These are phyloP conservation scores for Pemphredon lugubris DNA, from an alignment of 2,888 invertebrate genomes.

Conservation along the genomic window DNA sequence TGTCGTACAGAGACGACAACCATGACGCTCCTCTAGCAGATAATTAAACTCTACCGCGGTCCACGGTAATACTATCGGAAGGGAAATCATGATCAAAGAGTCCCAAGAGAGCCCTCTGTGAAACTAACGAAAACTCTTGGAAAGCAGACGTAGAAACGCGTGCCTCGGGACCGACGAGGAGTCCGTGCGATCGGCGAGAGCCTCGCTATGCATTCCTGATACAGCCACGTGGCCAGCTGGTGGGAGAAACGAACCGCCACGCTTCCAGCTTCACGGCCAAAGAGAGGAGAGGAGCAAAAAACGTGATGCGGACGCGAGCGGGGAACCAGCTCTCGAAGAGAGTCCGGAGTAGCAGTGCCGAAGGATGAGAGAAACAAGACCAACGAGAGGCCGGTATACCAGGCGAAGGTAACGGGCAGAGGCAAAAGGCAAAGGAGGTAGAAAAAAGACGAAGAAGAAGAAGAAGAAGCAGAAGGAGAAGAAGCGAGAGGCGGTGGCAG, in stretches of 20 bases:
- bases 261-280: slow-evolving; percentile 63
- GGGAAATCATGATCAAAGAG: too few species aligned
- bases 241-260: slow-evolving; percentile 61
- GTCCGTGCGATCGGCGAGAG: slow-evolving; percentile 28
- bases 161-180: too few species aligned
- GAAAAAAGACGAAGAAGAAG: slow-evolving; percentile 22
- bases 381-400: slow-evolving; percentile 12
- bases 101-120: neutral
- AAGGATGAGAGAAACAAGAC: slow-evolving; percentile 30
- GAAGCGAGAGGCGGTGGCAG: slow-evolving; percentile 36
- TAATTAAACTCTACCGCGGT: too few species aligned
- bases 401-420: slow-evolving; percentile 42
- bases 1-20: too few species aligned
- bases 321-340: slow-evolving; percentile 2
- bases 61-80: too few species aligned
- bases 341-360: slow-evolving; percentile 12
- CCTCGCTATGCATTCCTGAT: slow-evolving; percentile 64
- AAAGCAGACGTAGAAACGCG: neutral
- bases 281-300: slow-evolving; percentile 49
- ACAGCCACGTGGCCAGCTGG: slow-evolving; percentile 58
- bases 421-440: slow-evolving; percentile 31
- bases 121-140: neutral
- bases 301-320: slow-evolving; percentile 19
- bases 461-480: slow-evolving; percentile 34
- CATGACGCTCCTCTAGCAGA: too few species aligned